Conservation (phyloP, 2,113 vertebrate genomes). For the Hemibagrus wyckioides region DNA sequence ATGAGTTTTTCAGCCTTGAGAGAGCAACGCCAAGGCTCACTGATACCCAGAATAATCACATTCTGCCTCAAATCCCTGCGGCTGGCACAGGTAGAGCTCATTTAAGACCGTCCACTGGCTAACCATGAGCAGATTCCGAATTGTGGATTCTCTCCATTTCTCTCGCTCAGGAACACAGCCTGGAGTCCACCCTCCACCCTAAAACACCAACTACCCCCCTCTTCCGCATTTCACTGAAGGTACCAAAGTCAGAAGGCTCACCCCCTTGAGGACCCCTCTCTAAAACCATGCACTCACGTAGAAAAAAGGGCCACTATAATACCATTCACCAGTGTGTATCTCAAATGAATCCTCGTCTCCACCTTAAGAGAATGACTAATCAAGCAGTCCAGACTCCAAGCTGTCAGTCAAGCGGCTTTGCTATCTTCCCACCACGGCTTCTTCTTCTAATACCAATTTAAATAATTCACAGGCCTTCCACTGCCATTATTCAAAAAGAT, state of each 20-base stretch:
- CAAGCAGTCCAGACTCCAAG: slow-evolving; percentile 81
- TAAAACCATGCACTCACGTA: slow-evolving; percentile 45
- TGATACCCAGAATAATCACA: slow-evolving; percentile 75
- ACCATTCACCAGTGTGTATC: slow-evolving; percentile 57
- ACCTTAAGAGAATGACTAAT: slow-evolving; percentile 90
- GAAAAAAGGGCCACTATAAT: slow-evolving; percentile 51
- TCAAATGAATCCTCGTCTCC: slow-evolving; percentile 62
- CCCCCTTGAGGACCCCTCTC: slow-evolving; percentile 47
- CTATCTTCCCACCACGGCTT: slow-evolving; percentile 85
- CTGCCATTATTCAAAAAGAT: slow-evolving; percentile 99
- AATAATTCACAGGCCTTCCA: slow-evolving; percentile 98
- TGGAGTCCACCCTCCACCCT: neutral
- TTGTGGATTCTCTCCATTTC: slow-evolving; percentile 25
- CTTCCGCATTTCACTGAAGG: neutral
- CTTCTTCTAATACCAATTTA: slow-evolving; percentile 99
- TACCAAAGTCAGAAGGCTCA: slow-evolving; percentile 37
- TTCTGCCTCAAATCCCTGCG: slow-evolving; percentile 66
- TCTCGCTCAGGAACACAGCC: slow-evolving; percentile 11
- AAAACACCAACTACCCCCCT: slow-evolving; percentile 55
- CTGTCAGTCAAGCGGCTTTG: slow-evolving; percentile 90
- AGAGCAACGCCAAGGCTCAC: slow-evolving; percentile 62
- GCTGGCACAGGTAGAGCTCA: slow-evolving; percentile 59
- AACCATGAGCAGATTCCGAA: slow-evolving; percentile 29
- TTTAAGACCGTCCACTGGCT: slow-evolving; percentile 62
- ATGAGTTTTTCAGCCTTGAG: slow-evolving; percentile 55